Evolutionary conservation across 2,888 invertebrate species (phyloP).

Genomic region (Amiota mariae): DNA sequence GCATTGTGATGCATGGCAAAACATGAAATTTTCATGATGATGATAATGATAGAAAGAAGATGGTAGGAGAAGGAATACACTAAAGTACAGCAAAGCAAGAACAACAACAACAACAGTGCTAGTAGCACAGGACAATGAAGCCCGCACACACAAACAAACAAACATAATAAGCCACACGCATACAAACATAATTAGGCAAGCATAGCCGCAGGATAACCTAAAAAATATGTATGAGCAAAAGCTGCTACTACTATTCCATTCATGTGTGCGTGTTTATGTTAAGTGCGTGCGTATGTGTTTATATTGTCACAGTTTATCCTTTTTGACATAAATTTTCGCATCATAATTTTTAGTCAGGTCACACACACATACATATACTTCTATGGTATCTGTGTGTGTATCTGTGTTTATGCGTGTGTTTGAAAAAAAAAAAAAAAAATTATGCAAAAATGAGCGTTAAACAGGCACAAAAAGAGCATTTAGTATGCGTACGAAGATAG

Average conservation of each 20-base stretch:
- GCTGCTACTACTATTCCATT: background rate
- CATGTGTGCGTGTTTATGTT: constrained; percentile 6
- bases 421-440: background rate
- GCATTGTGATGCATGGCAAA: too few relatives aligned
- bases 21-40: too few relatives aligned
- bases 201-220: constrained; percentile 20
- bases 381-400: background rate
- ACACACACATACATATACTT: background rate
- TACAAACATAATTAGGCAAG: constrained; percentile 15
- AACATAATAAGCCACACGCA: constrained; percentile 1
- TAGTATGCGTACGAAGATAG: too few relatives aligned
- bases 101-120: background rate
- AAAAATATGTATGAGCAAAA: constrained; percentile 3
- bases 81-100: background rate
- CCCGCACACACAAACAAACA: constrained; percentile 1
- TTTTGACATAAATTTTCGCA: constrained; percentile 28
- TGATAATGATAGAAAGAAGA: too few relatives aligned
- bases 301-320: constrained; percentile 1
- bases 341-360: background rate
- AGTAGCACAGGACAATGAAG: background rate
- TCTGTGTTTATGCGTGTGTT: background rate
- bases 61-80: background rate
- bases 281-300: constrained; percentile 22
- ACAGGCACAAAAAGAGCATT: background rate
- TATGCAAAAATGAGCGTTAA: constrained; percentile 1